These are phyloP conservation scores for Thunnus albacares DNA, from an alignment of 2,797 vertebrate species.

Conservation along the genomic window DNA sequence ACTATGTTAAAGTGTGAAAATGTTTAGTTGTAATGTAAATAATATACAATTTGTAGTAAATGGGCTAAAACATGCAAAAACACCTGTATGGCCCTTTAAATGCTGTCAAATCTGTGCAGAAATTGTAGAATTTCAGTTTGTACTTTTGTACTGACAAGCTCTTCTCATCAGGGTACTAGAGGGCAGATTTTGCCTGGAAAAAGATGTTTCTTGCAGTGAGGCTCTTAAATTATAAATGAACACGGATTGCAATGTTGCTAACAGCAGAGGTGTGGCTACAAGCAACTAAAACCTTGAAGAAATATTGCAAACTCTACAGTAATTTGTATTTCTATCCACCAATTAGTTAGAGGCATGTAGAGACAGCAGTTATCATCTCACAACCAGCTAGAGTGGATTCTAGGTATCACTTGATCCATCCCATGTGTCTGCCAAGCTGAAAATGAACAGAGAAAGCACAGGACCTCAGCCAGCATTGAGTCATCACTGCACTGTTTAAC, in stretches of 20 bases:
- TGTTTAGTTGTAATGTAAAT: neutral
- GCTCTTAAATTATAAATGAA: neutral
- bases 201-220: no score
- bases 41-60: neutral
- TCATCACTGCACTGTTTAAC: slow-evolving; percentile 29
- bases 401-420: slow-evolving; percentile 43
- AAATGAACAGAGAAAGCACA: slow-evolving; percentile 30
- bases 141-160: neutral
- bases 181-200: neutral
- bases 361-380: slow-evolving; percentile 12
- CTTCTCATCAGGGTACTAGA: no score
- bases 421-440: slow-evolving; percentile 39
- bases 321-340: slow-evolving; percentile 10
- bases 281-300: neutral
- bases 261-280: neutral
- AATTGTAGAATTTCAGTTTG: neutral
- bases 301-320: neutral
- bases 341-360: slow-evolving; percentile 9
- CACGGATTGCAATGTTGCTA: neutral
- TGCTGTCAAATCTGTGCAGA: neutral
- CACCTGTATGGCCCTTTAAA: neutral
- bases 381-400: slow-evolving; percentile 33
- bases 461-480: slow-evolving; percentile 49
- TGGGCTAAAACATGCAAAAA: neutral
- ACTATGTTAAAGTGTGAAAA: neutral